phyloP scores from a whole-genome alignment of 2,113 vertebrate species.

The Pleuronectes platessa region DNA sequence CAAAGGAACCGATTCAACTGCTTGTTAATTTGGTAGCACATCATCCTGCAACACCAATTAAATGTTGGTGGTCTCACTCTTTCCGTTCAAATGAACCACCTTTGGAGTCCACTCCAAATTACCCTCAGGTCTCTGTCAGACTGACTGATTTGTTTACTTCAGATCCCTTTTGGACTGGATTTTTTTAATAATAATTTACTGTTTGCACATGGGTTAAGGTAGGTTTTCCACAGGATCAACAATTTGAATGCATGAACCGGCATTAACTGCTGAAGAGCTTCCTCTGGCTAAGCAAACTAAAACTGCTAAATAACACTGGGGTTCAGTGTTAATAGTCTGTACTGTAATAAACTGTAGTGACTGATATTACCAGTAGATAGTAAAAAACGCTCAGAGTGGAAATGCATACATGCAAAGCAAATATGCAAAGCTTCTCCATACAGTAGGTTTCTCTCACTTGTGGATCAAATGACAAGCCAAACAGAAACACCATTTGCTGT shows the following conservation, averaged over 20 bases:
- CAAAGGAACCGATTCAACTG: neutral
- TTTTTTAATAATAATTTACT: slow-evolving; percentile 5
- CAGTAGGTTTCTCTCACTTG: slow-evolving; percentile 13
- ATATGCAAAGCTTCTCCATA: neutral
- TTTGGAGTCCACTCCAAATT: slow-evolving; percentile 25
- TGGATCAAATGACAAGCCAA: slow-evolving; percentile 15
- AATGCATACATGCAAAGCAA: neutral
- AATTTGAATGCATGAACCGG: neutral
- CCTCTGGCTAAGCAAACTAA: neutral
- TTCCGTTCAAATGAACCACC: slow-evolving; percentile 6
- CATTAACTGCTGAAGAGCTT: neutral
- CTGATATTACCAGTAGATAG: neutral
- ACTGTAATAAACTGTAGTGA: slow-evolving; percentile 9
- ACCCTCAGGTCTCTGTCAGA: slow-evolving; percentile 7
- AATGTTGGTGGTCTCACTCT: slow-evolving; percentile 1
- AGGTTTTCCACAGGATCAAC: neutral
- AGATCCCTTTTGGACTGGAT: neutral
- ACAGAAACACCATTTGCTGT: slow-evolving; percentile 48
- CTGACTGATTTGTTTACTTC: neutral
- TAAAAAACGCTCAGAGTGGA: neutral
- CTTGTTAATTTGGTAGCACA: too few relatives aligned
- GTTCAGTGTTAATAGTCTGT: neutral
- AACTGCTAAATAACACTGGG: slow-evolving; percentile 11
- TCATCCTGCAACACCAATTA: slow-evolving; percentile 8
- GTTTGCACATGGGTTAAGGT: neutral